phyloP scores from a whole-genome alignment of 2,888 invertebrate genomes.

The Chrysodeixis includens region DNA sequence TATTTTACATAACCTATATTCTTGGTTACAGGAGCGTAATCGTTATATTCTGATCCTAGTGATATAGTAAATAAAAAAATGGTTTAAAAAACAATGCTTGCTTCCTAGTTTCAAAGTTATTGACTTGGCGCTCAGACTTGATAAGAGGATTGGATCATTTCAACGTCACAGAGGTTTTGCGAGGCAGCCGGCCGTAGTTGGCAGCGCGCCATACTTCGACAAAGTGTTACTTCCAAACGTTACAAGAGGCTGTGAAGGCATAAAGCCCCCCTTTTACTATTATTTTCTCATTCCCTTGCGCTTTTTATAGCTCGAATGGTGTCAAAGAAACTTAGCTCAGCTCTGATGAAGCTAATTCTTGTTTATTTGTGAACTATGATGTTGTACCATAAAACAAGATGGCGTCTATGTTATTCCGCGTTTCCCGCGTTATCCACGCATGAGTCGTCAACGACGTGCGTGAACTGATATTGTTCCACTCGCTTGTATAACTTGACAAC shows the following conservation, averaged over 20 bases:
- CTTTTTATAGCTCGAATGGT: slow-evolving; percentile 44
- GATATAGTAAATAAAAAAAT: neutral
- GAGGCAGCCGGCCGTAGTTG: slow-evolving; percentile 38
- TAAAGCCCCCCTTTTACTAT: slow-evolving; percentile 46
- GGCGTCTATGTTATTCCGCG: slow-evolving; percentile 34
- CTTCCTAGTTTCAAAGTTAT: slow-evolving; percentile 36
- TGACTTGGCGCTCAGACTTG: slow-evolving; percentile 45
- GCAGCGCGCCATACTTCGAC: slow-evolving; percentile 48
- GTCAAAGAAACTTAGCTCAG: slow-evolving; percentile 38
- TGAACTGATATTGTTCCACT: slow-evolving; percentile 50
- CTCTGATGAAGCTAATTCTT: slow-evolving; percentile 27
- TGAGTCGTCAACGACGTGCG: slow-evolving; percentile 42
- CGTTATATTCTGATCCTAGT: neutral
- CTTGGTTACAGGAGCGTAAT: neutral
- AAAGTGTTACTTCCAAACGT: slow-evolving; percentile 45
- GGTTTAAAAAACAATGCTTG: slow-evolving; percentile 15
- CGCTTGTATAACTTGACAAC: slow-evolving; percentile 41
- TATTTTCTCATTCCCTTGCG: slow-evolving; percentile 50
- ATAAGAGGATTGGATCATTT: slow-evolving; percentile 57
- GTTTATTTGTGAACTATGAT: slow-evolving; percentile 41
- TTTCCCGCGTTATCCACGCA: slow-evolving; percentile 51
- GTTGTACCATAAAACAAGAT: slow-evolving; percentile 45
- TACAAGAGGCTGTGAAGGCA: slow-evolving; percentile 53
- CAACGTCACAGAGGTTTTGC: slow-evolving; percentile 45
- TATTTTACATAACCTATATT: neutral